Evolutionary conservation across 35 echinoderm and acorn worm genomes (phyloP), one percentile per base, ranked within the genome.

Genomic region (Apostichopus californicus): DNA sequence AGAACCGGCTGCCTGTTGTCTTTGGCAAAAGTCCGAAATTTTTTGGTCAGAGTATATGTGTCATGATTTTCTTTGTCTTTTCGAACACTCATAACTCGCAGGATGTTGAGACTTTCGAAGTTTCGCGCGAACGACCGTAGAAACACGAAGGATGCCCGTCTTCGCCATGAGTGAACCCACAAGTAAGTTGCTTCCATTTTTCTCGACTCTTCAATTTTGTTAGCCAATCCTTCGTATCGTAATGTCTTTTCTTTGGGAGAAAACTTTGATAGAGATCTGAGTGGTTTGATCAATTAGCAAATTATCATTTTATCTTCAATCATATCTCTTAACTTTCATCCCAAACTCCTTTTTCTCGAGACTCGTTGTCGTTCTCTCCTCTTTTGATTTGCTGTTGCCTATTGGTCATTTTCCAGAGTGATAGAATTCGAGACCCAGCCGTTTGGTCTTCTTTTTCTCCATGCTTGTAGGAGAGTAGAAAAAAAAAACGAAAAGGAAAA

Each of bases 41-140:
- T 89, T 89, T 89, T 89, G 86, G 86, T 73, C 86, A 73, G 86
- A 89, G 86, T 89, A 89, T 89, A 73, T 89, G 86, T 89, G 86
- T 89, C 86, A 89, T 64, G 86, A 89, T 72, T 89, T 89, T 89
- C 86, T 89, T 89, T 89, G 86, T 89, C 86, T 89, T 89, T 89
- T 89, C 86, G 86, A 89, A 72, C 86, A 89, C 86, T 89, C 86
- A 89, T 89, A 89, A 89, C 86, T 89, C 86, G 86, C 86, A 89
- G 86, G 72, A 89, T 89, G 86, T 89, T 89, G 61, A 73, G 53
- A 89, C 61, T 89, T 89, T 89, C 86, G 61, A 89, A 89, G 86
- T 89, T 89, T 72, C 60, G 86, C 86, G 86, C 86, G 86, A 89
- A 89, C 86, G 64, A 68, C 86, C 86, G 86, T 89, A 89, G 86